These are phyloP conservation scores for Orientallactaga bullata DNA, from an alignment of 2,113 vertebrate genomes.

Conservation along the genomic window DNA sequence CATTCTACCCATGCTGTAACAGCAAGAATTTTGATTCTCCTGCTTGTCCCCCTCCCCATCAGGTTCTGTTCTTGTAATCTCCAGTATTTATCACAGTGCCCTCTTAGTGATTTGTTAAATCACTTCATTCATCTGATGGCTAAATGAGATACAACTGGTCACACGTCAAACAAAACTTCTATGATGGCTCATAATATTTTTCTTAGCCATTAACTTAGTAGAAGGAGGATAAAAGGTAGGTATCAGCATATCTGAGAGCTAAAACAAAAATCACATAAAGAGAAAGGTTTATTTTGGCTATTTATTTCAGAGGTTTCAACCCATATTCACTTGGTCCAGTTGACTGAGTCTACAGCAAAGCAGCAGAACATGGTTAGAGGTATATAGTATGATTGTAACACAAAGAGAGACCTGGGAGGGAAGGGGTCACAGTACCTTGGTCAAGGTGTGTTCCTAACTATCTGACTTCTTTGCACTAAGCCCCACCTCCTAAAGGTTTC, in stretches of 20 bases:
- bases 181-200: not conserved
- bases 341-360: not conserved
- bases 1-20: not conserved
- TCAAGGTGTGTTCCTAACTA: too few species aligned
- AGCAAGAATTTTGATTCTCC: not conserved
- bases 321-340: not conserved
- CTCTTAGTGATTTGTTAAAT: not conserved
- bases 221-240: not conserved
- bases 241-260: not conserved
- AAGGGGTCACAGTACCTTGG: too few species aligned
- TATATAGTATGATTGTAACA: not conserved
- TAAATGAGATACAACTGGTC: not conserved
- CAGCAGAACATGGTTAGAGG: too few species aligned
- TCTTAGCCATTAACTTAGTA: not conserved
- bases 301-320: not conserved
- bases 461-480: not conserved
- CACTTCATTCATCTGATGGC: not conserved
- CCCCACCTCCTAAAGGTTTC: not conserved
- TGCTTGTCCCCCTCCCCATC: not conserved
- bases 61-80: not conserved
- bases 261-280: not conserved
- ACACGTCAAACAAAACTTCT: not conserved
- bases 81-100: not conserved
- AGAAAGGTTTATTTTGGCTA: not conserved
- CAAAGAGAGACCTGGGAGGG: not conserved